A percentile compares a stretch with the other conserved stretches of the same genome.
These are phyloP conservation scores for Morone saxatilis DNA, from an alignment of 2,113 vertebrate species.

Conservation along the genomic window DNA sequence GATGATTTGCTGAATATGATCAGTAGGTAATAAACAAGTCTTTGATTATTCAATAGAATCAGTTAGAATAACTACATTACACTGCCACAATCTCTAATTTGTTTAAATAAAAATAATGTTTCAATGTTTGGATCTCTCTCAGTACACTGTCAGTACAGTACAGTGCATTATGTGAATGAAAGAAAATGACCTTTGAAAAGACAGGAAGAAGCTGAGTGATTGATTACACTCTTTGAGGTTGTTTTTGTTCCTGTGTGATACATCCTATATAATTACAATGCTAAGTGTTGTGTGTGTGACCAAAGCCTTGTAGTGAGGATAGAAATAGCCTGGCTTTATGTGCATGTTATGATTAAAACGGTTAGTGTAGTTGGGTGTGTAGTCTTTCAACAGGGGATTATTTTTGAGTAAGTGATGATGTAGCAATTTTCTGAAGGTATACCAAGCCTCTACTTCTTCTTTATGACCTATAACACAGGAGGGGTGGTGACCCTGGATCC, in stretches of 20 bases:
- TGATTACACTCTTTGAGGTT: neutral
- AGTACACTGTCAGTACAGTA: neutral
- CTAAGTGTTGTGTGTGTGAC: neutral
- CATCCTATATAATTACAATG: neutral
- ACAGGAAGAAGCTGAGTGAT: neutral
- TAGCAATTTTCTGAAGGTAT: neutral
- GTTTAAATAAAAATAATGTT: neutral
- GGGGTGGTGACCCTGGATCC: conserved; percentile 86
- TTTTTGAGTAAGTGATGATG: neutral
- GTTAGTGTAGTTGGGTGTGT: neutral
- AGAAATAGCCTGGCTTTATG: conserved; percentile 4
- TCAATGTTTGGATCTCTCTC: neutral
- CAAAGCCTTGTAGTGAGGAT: neutral
- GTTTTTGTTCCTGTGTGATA: conserved; percentile 1
- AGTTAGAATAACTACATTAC: neutral
- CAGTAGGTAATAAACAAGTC: neutral
- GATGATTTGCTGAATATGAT: neutral
- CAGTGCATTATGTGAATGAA: neutral
- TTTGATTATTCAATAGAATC: neutral
- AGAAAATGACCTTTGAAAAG: neutral
- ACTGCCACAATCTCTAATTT: neutral
- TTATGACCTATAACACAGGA: conserved; percentile 46
- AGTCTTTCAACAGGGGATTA: neutral
- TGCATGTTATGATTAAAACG: neutral
- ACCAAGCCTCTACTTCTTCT: conserved; percentile 7